Percentiles rank a stretch among this genome's conserved stretches.
Conservation (phyloP, 2,797 vertebrate genomes). For the Diglossa cyanea region DNA sequence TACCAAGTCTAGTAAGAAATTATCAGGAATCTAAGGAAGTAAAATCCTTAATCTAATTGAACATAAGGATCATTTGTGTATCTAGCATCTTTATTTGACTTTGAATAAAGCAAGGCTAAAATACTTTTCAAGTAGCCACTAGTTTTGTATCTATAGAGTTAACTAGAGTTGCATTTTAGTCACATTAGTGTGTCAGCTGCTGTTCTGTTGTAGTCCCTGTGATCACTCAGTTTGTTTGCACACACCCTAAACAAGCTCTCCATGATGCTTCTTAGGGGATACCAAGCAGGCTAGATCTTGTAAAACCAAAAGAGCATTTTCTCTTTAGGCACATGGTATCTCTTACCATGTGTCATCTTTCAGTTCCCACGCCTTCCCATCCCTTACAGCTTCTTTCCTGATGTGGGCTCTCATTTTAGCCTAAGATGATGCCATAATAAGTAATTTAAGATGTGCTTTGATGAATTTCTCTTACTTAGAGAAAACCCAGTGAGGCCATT, state of each 20-base stretch:
- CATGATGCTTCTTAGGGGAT: not conserved
- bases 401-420: slow-evolving; percentile 41
- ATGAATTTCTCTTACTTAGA: slow-evolving; percentile 34
- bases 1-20: not conserved
- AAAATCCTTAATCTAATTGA: not conserved
- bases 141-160: not conserved
- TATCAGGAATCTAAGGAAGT: not conserved
- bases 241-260: not conserved
- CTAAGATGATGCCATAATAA: slow-evolving; percentile 55
- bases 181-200: not conserved
- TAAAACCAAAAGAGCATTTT: not conserved
- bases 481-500: slow-evolving; percentile 27
- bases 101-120: not conserved
- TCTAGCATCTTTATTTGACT: not conserved
- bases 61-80: not conserved
- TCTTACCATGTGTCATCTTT: slow-evolving; percentile 15
- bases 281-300: not conserved
- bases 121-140: not conserved
- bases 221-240: not conserved
- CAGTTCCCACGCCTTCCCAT: slow-evolving; percentile 54
- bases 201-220: not conserved
- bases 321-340: not conserved
- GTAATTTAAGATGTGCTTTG: slow-evolving; percentile 67
- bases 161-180: not conserved
- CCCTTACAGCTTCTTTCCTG: slow-evolving; percentile 56